A percentile compares a stretch with the other conserved stretches of the same genome.
Conservation (phyloP, 2,888 invertebrate species). For the Tanypteryx hageni region DNA sequence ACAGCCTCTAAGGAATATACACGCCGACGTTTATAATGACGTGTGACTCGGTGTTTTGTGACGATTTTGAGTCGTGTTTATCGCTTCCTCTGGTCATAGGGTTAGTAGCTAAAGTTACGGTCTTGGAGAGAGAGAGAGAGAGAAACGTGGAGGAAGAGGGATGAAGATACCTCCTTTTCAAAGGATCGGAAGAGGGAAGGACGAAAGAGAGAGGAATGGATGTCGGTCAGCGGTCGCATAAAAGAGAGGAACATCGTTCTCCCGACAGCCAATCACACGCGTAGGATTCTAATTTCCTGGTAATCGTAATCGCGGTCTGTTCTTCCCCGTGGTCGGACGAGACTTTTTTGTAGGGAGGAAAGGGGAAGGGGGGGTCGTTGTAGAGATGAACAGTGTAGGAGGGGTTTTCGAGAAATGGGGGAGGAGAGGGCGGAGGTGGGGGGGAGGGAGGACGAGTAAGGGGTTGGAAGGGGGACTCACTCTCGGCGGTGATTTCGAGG, state of each 20-base stretch:
- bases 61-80: too few relatives aligned
- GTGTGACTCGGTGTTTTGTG: too few relatives aligned
- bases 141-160: too few relatives aligned
- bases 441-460: background rate
- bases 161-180: too few relatives aligned
- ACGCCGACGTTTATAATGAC: too few relatives aligned
- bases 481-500: conserved; percentile 47
- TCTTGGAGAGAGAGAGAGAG: too few relatives aligned
- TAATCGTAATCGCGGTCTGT: conserved; percentile 55
- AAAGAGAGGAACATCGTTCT: background rate
- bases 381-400: background rate
- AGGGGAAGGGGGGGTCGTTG: background rate
- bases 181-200: background rate
- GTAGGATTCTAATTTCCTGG: conserved; percentile 61
- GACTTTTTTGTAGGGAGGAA: background rate
- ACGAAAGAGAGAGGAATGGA: background rate
- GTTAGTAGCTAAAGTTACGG: too few relatives aligned
- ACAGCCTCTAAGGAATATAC: too few relatives aligned
- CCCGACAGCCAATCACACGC: conserved; percentile 40
- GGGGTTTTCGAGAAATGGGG: too few relatives aligned
- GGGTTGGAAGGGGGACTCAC: background rate
- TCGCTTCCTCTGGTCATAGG: too few relatives aligned
- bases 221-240: background rate
- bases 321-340: background rate
- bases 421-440: too few relatives aligned